Conservation (phyloP, 2,888 invertebrate species). For the Macaria liturata region DNA sequence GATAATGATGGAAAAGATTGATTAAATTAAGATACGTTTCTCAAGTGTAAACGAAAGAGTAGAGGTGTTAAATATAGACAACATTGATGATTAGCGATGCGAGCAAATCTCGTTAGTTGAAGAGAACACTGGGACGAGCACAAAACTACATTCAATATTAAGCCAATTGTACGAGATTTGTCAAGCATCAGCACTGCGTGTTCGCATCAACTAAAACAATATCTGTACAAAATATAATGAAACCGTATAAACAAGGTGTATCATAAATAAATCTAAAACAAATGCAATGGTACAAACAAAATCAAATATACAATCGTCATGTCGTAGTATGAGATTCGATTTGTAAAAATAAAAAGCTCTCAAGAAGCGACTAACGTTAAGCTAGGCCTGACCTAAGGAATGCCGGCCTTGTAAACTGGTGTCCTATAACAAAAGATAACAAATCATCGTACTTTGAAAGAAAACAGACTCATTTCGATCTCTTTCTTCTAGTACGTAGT, state of each 20-base stretch:
- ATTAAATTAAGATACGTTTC: no score
- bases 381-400: slow-evolving; percentile 78
- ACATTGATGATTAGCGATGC: slow-evolving; percentile 28
- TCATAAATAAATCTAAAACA: slow-evolving; percentile 25
- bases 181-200: slow-evolving; percentile 20
- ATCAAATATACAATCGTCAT: slow-evolving; percentile 54
- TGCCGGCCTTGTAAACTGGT: slow-evolving; percentile 79
- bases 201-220: slow-evolving; percentile 7
- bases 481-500: no score
- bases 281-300: slow-evolving; percentile 57
- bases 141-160: slow-evolving; percentile 22
- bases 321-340: slow-evolving; percentile 62
- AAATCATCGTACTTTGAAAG: slow-evolving; percentile 28
- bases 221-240: slow-evolving; percentile 2
- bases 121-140: slow-evolving; percentile 28
- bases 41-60: slow-evolving; percentile 16
- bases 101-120: slow-evolving; percentile 29
- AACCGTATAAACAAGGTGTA: slow-evolving; percentile 9
- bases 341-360: slow-evolving; percentile 48
- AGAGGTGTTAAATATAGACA: slow-evolving; percentile 1
- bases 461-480: no score
- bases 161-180: slow-evolving; percentile 27
- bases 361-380: slow-evolving; percentile 64
- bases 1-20: no score
- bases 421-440: slow-evolving; percentile 78